These are phyloP conservation scores for Oxyura jamaicensis DNA, from an alignment of 2,113 vertebrate species.

Conservation along the genomic window DNA sequence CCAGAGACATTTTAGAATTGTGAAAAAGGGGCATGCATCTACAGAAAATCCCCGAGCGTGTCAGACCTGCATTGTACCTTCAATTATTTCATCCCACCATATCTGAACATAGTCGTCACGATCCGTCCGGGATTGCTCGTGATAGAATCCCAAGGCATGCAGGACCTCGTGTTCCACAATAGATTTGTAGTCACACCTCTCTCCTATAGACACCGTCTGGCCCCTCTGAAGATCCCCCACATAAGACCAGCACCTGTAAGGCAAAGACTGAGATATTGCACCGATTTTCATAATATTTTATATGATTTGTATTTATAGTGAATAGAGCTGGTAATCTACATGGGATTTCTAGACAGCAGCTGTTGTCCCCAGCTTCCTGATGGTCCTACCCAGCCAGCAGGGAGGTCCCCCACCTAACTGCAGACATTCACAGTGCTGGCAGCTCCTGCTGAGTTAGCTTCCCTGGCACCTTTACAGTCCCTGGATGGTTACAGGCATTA, in stretches of 20 bases:
- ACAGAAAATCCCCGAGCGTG: not conserved
- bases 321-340: not conserved
- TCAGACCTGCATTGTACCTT: constrained; percentile 57
- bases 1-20: not conserved
- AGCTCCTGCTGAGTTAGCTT: not conserved
- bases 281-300: not conserved
- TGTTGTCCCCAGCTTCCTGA: not conserved
- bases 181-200: constrained; percentile 82
- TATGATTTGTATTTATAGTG: not conserved
- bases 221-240: constrained; percentile 79
- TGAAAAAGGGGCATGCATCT: not conserved
- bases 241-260: constrained; percentile 82
- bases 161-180: constrained; percentile 86
- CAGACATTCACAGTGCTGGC: not conserved
- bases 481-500: not conserved
- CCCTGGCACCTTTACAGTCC: not conserved
- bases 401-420: not conserved
- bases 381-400: not conserved
- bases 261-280: not conserved
- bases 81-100: constrained; percentile 81
- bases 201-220: constrained; percentile 82
- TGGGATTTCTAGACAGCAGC: not conserved
- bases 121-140: constrained; percentile 85
- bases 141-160: constrained; percentile 86
- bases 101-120: constrained; percentile 84